Percentiles rank a stretch among this genome's conserved stretches.
Conservation (phyloP, 2,888 invertebrate genomes). For the Ferrisia virgata region DNA sequence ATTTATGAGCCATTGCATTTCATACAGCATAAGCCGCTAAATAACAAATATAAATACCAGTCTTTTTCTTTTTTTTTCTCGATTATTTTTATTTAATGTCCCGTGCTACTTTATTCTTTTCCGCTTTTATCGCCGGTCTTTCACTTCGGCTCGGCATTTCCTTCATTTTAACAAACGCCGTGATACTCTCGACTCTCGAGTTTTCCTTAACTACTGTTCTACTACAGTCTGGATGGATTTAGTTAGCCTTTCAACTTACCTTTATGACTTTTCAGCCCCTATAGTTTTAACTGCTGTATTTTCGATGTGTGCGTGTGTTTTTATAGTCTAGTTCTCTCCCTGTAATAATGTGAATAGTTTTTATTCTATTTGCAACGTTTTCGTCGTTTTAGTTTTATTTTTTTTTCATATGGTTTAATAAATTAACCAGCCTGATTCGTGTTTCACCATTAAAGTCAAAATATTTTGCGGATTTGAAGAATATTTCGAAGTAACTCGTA, state of each 20-base stretch:
- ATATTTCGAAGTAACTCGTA: no score
- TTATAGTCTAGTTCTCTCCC: no score
- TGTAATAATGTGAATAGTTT: no score
- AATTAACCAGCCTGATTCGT: no score
- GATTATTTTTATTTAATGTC: constrained; percentile 45
- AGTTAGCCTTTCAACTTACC: not conserved
- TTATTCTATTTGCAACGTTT: no score
- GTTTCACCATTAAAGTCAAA: no score
- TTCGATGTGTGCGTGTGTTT: no score
- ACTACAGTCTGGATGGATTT: not conserved
- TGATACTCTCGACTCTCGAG: not conserved
- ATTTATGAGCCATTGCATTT: constrained; percentile 42
- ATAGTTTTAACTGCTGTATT: not conserved
- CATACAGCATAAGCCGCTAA: constrained; percentile 35
- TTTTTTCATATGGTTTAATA: no score
- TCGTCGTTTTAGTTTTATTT: no score
- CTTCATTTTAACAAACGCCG: not conserved
- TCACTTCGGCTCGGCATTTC: not conserved
- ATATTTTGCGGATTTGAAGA: no score
- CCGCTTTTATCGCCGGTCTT: constrained; percentile 31
- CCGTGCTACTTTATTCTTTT: constrained; percentile 41
- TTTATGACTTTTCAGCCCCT: not conserved
- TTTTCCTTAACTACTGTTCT: not conserved
- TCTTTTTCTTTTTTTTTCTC: constrained; percentile 28
- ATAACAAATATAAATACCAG: constrained; percentile 40